Conservation (phyloP, 1,140 invertebrate species). For the Monochamus saltuarius region DNA sequence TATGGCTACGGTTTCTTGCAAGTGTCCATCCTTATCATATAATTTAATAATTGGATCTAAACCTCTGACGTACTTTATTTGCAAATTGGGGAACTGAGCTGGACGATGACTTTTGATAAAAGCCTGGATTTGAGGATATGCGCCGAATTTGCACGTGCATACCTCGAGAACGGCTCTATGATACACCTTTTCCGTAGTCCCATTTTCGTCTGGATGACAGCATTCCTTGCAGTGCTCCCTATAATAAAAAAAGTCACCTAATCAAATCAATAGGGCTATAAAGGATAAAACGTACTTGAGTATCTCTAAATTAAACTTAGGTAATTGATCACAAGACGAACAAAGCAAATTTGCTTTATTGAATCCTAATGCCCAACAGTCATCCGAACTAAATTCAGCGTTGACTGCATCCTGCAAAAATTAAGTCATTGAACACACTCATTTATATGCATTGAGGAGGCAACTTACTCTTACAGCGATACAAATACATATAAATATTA, state of each 20-base stretch:
- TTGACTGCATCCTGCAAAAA: constrained; percentile 18
- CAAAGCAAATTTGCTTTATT: constrained; percentile 84
- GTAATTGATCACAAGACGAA: constrained; percentile 83
- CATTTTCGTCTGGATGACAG: constrained; percentile 66
- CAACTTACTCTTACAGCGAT: too few relatives aligned
- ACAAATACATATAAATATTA: too few relatives aligned
- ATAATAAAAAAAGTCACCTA: constrained; percentile 17
- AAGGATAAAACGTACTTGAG: constrained; percentile 57
- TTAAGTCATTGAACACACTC: too few relatives aligned
- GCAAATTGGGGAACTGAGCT: constrained; percentile 82
- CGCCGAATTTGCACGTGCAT: constrained; percentile 93
- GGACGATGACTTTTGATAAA: constrained; percentile 89
- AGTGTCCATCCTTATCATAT: constrained; percentile 76
- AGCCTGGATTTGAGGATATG: constrained; percentile 94
- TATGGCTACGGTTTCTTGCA: constrained; percentile 86
- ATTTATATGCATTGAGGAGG: too few relatives aligned
- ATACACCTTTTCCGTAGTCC: constrained; percentile 68
- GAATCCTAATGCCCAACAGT: constrained; percentile 84
- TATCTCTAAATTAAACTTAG: constrained; percentile 72
- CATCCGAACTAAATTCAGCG: constrained; percentile 71
- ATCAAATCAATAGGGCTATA: too few relatives aligned
- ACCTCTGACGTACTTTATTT: constrained; percentile 86
- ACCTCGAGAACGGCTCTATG: constrained; percentile 87
- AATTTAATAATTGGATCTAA: constrained; percentile 91
- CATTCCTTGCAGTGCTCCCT: constrained; percentile 77